Evolutionary conservation across 2,113 vertebrate genomes (phyloP).

Genomic region (Silurus glanis): DNA sequence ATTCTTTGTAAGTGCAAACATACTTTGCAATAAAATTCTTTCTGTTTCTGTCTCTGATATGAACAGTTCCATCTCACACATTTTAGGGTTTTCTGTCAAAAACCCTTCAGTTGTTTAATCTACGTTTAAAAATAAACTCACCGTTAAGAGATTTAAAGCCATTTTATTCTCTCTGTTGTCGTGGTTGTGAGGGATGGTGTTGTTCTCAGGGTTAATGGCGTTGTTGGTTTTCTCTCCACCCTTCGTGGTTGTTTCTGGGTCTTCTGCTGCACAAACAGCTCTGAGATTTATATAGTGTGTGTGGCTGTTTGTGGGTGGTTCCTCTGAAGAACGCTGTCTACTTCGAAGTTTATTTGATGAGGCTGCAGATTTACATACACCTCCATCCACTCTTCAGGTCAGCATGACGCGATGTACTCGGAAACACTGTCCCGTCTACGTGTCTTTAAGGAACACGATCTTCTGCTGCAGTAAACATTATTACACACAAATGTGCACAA

Average conservation of each 20-base stretch:
- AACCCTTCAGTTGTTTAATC: not conserved
- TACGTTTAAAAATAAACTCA: slow-evolving; percentile 24
- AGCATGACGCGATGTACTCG: too few species aligned
- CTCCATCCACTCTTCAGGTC: not conserved
- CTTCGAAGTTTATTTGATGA: slow-evolving; percentile 41
- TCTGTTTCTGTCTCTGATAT: too few species aligned
- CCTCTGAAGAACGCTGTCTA: slow-evolving; percentile 17
- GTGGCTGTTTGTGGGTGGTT: slow-evolving; percentile 37
- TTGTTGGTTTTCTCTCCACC: not conserved
- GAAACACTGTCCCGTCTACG: not conserved
- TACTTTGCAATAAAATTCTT: too few species aligned
- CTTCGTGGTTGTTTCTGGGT: not conserved
- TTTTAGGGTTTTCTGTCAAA: too few species aligned
- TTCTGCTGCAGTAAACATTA: not conserved
- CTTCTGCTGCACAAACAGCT: not conserved
- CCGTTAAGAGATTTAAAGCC: slow-evolving; percentile 28
- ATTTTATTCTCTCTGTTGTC: slow-evolving; percentile 7
- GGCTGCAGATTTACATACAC: slow-evolving; percentile 30
- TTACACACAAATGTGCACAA: not conserved
- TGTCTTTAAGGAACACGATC: not conserved
- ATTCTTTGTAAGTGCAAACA: too few species aligned
- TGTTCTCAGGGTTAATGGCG: too few species aligned
- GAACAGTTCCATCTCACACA: too few species aligned
- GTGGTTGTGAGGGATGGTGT: too few species aligned
- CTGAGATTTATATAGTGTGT: slow-evolving; percentile 36